Evolutionary conservation across 2,797 vertebrate genomes (phyloP).

Genomic region (Dendrocincla tyrannina): DNA sequence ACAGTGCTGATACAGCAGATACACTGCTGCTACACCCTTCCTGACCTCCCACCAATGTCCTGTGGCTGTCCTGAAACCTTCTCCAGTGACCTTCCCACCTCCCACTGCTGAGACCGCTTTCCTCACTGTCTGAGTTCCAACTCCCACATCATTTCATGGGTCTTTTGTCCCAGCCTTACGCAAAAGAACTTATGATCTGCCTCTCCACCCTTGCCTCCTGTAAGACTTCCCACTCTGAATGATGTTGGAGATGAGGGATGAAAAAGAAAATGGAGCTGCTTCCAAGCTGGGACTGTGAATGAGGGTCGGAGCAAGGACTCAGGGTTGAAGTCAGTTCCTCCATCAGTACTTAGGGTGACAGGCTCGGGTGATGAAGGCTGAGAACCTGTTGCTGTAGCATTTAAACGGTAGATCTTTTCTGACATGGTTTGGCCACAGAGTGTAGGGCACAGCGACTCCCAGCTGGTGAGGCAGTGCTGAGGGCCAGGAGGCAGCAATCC

Average conservation of each 20-base stretch:
- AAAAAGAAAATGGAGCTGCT: background rate
- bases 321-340: background rate
- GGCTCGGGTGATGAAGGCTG: background rate
- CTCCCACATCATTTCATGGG: background rate
- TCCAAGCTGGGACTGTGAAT: background rate
- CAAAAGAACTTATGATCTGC: background rate
- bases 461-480: rapidly evolving
- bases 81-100: background rate
- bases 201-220: background rate
- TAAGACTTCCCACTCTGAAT: background rate
- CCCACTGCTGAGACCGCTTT: background rate
- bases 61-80: background rate
- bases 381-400: background rate
- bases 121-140: rapidly evolving
- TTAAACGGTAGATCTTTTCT: background rate
- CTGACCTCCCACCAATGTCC: background rate
- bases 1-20: background rate
- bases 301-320: background rate
- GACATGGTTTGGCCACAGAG: rapidly evolving
- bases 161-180: background rate
- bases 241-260: background rate
- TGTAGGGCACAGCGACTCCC: rapidly evolving
- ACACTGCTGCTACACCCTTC: background rate
- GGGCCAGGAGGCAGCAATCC: background rate
- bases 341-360: too few species aligned